These are phyloP conservation scores for Callospermophilus lateralis DNA, from an alignment of 2,113 vertebrate genomes.

Conservation along the genomic window DNA sequence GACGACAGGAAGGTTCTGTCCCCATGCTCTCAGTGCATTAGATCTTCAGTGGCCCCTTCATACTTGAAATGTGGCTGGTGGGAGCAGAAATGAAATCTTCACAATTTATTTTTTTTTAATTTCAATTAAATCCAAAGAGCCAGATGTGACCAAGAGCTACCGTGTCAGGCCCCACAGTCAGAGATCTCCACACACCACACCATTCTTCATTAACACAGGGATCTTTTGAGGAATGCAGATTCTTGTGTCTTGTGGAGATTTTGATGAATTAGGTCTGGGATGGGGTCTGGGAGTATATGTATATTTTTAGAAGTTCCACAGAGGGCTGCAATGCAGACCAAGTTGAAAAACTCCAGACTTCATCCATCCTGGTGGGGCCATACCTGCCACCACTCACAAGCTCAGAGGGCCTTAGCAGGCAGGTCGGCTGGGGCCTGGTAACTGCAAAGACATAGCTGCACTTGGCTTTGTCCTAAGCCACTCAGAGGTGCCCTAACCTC, in stretches of 20 bases:
- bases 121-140: too few relatives aligned
- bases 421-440: fast-evolving
- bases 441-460: fast-evolving
- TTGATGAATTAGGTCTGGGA: background rate
- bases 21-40: background rate
- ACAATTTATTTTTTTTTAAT: too few relatives aligned
- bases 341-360: background rate
- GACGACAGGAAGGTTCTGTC: background rate
- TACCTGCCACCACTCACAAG: too few relatives aligned
- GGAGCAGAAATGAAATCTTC: too few relatives aligned
- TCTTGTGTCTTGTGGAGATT: background rate
- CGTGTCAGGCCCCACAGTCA: background rate
- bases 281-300: background rate
- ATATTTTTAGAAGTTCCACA: background rate
- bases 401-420: fast-evolving
- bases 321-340: background rate
- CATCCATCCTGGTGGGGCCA: background rate
- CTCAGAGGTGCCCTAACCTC: background rate
- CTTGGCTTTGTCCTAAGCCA: background rate
- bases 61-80: background rate
- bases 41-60: background rate
- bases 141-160: background rate
- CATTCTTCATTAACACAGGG: background rate
- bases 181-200: background rate
- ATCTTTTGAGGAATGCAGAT: background rate